Evolutionary conservation across 2,888 invertebrate genomes (phyloP), one percentile per base, ranked within the genome.

Genomic region (Melieria picta): DNA sequence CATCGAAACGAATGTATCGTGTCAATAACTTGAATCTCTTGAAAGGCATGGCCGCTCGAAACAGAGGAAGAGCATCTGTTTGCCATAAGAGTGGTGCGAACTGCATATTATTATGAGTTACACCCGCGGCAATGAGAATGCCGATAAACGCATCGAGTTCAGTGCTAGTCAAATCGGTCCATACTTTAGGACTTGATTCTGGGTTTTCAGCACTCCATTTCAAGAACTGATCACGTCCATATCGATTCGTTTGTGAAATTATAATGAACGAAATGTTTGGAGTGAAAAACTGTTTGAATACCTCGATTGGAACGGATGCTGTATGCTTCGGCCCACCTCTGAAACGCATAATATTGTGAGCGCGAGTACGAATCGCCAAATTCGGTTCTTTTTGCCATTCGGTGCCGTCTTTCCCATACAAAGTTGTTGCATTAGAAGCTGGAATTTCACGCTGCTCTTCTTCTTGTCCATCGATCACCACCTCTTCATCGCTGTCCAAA

Each of bases 1-100:
- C 77, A 71, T 82, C 80, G 74, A 81, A 82, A 71, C 79, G 72
- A 65, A 11, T 55, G 7, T 55, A 55, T 55, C 55, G 11, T 16
- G 55, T 55, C 55, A 55, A 55, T 55, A 55, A 55, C 55, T 55
- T 55, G 55, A 55, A 55, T 55, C 55, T n/a, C 16, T 55, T 55
- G 55, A 55, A 16, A 13, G 55, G n/a, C 55, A 55, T 55, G 7
- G 55, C 55, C 6, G 55, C 55, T 55, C 55, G 55, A 55, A 55
- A 55, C 5, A 55, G n/a, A 16, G n/a, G 55, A 55, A 55, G 55
- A 55, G 55, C 55, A 55, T 55, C 55, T 55, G 55, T 55, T 55
- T 55, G 6, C 60, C 57, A 61, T 69, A 76, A 65, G 66, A 74
- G 66, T 48, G 16, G 13, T 64, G 69, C 62, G 43, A 72, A 50